Conservation (phyloP, 2,888 invertebrate species). For the Protodeltote pygarga region DNA sequence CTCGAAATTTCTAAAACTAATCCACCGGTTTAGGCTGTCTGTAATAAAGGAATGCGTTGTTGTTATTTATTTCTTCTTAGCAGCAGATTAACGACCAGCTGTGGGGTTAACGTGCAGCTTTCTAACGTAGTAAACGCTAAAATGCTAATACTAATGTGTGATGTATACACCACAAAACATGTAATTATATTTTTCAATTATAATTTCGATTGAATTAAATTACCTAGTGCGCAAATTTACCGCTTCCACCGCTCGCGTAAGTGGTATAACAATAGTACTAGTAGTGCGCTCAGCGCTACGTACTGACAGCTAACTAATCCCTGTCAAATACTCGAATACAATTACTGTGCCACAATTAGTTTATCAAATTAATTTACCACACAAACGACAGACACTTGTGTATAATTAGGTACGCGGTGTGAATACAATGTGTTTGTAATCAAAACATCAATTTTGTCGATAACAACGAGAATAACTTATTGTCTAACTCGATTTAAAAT, state of each 20-base stretch:
- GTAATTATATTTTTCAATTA: background rate
- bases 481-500: no score
- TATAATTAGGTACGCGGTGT: slow-evolving; percentile 10
- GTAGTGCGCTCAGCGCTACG: slow-evolving; percentile 1
- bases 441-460: background rate
- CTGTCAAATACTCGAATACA: slow-evolving; percentile 32
- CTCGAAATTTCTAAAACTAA: no score
- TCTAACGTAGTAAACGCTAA: no score
- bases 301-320: slow-evolving; percentile 21
- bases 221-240: background rate
- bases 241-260: background rate
- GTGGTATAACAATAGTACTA: slow-evolving; percentile 10
- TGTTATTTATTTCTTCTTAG: no score
- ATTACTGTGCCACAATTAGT: slow-evolving; percentile 36
- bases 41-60: no score
- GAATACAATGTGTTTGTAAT: slow-evolving; percentile 7
- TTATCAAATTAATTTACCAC: slow-evolving; percentile 32
- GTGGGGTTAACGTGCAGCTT: no score
- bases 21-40: no score
- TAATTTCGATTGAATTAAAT: slow-evolving; percentile 17
- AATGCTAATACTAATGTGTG: no score
- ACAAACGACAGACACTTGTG: slow-evolving; percentile 10
- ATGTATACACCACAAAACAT: background rate
- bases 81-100: no score
- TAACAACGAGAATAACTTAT: no score